Conservation (phyloP, 2,113 vertebrate species). For the Seriola dumerili region DNA sequence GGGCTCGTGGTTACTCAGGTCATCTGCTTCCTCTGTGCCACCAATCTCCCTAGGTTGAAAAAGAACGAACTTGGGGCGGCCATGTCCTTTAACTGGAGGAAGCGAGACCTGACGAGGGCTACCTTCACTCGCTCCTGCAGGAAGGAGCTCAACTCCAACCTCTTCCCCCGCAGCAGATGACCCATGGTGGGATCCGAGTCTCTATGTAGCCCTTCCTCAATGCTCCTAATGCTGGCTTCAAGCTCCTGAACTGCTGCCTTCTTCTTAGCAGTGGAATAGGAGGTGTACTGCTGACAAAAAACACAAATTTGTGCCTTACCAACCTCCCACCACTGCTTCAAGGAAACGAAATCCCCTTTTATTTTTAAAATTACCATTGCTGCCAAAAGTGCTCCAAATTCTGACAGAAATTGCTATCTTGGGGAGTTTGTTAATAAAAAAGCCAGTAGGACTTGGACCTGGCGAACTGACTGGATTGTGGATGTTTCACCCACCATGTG, state of each 20-base stretch:
- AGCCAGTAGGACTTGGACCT: no score
- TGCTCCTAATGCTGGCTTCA: background rate
- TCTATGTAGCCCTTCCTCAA: background rate
- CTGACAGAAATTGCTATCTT: background rate
- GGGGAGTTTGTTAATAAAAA: background rate
- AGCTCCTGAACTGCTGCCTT: background rate
- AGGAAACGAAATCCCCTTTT: background rate
- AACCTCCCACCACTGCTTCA: background rate
- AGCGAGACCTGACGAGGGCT: no score
- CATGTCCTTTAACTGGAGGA: no score
- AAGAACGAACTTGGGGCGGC: no score
- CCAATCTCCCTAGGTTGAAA: no score
- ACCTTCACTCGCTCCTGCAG: no score
- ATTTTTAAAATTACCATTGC: background rate
- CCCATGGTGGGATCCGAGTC: background rate
- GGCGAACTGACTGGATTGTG: no score
- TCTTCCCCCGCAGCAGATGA: background rate
- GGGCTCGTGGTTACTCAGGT: no score
- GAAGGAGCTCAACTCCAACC: no score
- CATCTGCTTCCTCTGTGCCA: no score
- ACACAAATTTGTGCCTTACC: background rate
- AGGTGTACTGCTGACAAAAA: slow-evolving; percentile 10
- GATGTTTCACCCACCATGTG: no score
- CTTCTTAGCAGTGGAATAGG: background rate
- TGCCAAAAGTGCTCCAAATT: background rate